Evolutionary conservation across 2,888 invertebrate species (phyloP), one percentile per base, ranked within the genome.

Genomic region (Drosophila bunnanda): DNA sequence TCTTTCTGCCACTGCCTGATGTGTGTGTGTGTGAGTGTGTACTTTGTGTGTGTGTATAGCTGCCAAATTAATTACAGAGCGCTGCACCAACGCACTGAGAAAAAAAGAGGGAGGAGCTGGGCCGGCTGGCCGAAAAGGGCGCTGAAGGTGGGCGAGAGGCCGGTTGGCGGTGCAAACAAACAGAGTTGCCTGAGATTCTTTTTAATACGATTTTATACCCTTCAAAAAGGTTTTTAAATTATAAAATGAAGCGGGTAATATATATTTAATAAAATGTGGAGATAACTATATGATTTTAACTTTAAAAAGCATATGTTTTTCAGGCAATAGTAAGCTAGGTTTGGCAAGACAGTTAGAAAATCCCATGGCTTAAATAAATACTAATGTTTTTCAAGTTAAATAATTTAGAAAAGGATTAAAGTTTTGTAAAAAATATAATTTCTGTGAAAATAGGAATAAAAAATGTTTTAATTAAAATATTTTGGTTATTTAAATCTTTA

Each of bases 51-150:
- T 68, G 72, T 68, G 25, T 25, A n/a, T n/a, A 82, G 82, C 85
- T 82, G 82, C 82, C 82, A 82, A 82, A 82, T 82, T 85, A 82
- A 82, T 82, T 82, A 82, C 82, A 82, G 82, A 85, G 85, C 82
- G 82, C 82, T 85, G 85, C 85, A 80, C 82, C 78, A 75, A 75
- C 75, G 68, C 75, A 62, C 61, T 78, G 82, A 57, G 55, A 52
- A 55, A 48, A 54, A 34, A 43, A 30, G 20, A 25, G 34, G 44
- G 43, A 50, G 50, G 30, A 52, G 39, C 34, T 9, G 66, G 22
- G 30, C 34, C 22, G 9, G n/a, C 17, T 20, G 32, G 32, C 30
- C 28, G n/a, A 20, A 43, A 50, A 50, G 13, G 20, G 62, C 50
- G 43, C 28, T 39, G 17, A 32, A 44, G 55, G 66, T 55, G 66